Conservation (phyloP, 1,140 invertebrate genomes). For the Drosophila albomicans region DNA sequence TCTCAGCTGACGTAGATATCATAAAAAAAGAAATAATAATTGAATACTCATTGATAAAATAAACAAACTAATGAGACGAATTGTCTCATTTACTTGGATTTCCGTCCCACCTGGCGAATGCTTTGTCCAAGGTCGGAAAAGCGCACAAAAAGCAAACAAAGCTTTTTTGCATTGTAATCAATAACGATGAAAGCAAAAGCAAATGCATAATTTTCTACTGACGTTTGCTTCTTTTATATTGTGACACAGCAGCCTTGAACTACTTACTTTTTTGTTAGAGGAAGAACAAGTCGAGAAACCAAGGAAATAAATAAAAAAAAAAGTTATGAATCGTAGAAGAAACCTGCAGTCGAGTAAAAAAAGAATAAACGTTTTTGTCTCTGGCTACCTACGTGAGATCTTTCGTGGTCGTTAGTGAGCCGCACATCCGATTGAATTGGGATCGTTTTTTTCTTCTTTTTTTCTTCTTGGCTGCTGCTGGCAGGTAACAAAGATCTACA, state of each 20-base stretch:
- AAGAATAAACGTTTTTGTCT: background rate
- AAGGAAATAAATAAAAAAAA: slow-evolving; percentile 8
- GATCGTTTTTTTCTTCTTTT: slow-evolving; percentile 6
- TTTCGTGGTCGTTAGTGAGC: slow-evolving; percentile 49
- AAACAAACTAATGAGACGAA: background rate
- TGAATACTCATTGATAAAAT: slow-evolving; percentile 1
- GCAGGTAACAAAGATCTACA: slow-evolving; percentile 29
- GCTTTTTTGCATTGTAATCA: slow-evolving; percentile 7
- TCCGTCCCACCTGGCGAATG: background rate
- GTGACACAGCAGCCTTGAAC: slow-evolving; percentile 36
- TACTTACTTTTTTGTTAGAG: slow-evolving; percentile 19
- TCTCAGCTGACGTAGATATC: slow-evolving; percentile 25
- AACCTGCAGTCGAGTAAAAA: slow-evolving; percentile 8
- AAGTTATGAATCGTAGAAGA: slow-evolving; percentile 22
- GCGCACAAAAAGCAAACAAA: background rate
- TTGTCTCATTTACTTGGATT: slow-evolving; percentile 3
- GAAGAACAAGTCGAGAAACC: background rate
- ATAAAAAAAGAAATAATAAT: background rate
- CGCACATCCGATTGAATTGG: slow-evolving; percentile 68
- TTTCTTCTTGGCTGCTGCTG: slow-evolving; percentile 6
- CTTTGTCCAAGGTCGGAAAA: slow-evolving; percentile 17
- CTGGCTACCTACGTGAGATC: slow-evolving; percentile 34
- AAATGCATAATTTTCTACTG: slow-evolving; percentile 14
- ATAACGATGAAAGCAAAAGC: background rate
- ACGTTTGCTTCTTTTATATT: slow-evolving; percentile 14